Evolutionary conservation across 2,888 invertebrate genomes (phyloP).

Genomic region (Ornithoptera priamus): DNA sequence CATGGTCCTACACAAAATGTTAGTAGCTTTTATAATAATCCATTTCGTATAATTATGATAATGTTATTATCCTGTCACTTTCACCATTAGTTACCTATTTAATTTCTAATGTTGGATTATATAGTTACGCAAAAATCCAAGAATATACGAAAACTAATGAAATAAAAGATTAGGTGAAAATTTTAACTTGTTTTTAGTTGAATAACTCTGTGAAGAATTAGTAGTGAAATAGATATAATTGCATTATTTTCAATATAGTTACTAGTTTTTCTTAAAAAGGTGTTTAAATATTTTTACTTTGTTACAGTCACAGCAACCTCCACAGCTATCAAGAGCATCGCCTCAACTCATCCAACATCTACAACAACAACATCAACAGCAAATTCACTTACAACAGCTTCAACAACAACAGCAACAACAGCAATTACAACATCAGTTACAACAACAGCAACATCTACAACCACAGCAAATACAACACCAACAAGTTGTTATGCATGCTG

Average conservation of each 20-base stretch:
- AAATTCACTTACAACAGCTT: slow-evolving; percentile 52
- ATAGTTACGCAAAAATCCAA: background rate
- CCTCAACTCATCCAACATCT: slow-evolving; percentile 53
- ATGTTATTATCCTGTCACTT: background rate
- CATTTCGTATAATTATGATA: too few relatives aligned
- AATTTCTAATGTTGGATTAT: background rate
- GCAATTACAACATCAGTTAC: slow-evolving; percentile 51
- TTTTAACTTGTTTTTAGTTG: background rate
- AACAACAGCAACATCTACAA: slow-evolving; percentile 50
- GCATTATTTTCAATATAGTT: too few relatives aligned
- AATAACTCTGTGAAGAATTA: background rate
- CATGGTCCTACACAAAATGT: slow-evolving; percentile 56
- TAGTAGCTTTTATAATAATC: slow-evolving; percentile 29
- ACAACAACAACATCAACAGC: slow-evolving; percentile 51
- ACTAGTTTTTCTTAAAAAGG: background rate
- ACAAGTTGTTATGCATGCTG: slow-evolving; percentile 73
- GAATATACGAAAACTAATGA: too few relatives aligned
- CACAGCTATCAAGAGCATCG: slow-evolving; percentile 45
- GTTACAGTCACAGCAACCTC: slow-evolving; percentile 39
- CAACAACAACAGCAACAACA: slow-evolving; percentile 54
- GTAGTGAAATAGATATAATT: background rate
- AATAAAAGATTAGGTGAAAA: too few relatives aligned
- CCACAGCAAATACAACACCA: slow-evolving; percentile 52
- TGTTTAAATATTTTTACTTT: background rate
- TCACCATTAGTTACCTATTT: background rate